Conservation (phyloP, 2,797 vertebrate genomes). For the Lutra lutra region DNA sequence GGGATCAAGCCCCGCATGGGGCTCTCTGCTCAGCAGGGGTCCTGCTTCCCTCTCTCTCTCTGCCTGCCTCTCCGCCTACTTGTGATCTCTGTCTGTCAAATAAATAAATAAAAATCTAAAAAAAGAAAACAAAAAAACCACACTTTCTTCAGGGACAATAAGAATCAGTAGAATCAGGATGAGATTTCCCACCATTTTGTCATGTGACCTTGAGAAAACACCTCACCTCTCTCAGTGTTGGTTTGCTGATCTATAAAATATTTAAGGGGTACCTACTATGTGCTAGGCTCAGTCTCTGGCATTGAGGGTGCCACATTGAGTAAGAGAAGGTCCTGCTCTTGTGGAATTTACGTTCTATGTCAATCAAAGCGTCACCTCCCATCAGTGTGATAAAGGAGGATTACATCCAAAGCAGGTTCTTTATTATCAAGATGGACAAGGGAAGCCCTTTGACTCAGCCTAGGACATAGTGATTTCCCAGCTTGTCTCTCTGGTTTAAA, state of each 20-base stretch:
- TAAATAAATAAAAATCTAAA: too few relatives aligned
- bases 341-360: not conserved
- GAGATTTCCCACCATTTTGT: not conserved
- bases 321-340: not conserved
- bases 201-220: not conserved
- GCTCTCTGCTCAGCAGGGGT: too few relatives aligned
- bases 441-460: not conserved
- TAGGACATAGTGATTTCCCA: not conserved
- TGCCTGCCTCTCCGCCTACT: too few relatives aligned
- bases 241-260: conserved; percentile 19
- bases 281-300: not conserved
- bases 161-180: not conserved
- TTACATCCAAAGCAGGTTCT: not conserved
- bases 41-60: too few relatives aligned
- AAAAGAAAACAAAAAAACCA: too few relatives aligned
- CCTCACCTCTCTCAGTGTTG: not conserved
- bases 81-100: too few relatives aligned
- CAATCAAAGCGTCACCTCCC: not conserved
- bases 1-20: too few relatives aligned
- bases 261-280: not conserved
- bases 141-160: not conserved
- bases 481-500: not conserved
- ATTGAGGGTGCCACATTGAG: not conserved
- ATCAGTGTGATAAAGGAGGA: not conserved
- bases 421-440: not conserved